Evolutionary conservation across 2,888 invertebrate genomes (phyloP), one percentile per base, ranked within the genome.

Genomic region (Drosophila koepferae): DNA sequence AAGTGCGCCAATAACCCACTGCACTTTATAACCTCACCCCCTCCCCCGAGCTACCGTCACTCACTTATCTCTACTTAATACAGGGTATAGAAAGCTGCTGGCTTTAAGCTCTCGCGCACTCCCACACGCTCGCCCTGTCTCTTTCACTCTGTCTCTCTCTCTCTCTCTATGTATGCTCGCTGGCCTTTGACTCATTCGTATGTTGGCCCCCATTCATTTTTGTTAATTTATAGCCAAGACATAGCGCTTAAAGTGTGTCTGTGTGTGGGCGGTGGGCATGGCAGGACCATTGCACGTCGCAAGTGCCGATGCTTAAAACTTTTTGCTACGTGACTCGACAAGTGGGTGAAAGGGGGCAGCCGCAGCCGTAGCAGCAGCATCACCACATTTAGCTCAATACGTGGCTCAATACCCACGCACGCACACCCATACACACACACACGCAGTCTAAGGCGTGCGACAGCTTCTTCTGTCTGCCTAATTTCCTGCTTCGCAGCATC

Each of bases 221-320:
- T 87, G 86, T 87, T 86, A 90, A 86, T 86, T 86, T 86, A 86
- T 86, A 61, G 91, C 86, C 85, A 78, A 81, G 78, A 72, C 67
- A 28, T 28, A 41, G 72, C 61, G 43, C 49, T 61, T 44, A 28
- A 28, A 34, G 9, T 20, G 23, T 31, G 41, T 8, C 3, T 0
- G 18, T 28, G 10, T 5, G 43, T 5, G 18, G 2, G 44, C 5
- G 12, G 5, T 2, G 10, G 23, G 20, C 44, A 54, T 40, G 69
- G 67, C 46, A 80, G 63, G 72, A 77, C 65, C 65, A 65, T 77
- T 81, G 83, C 83, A 83, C 81, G 83, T 90, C 85, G 89, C 87
- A 89, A 90, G 86, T 90, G 87, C 72, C 90, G 75, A 86, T 86
- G 82, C 86, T 86, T 86, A 86, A 90, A 90, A 86, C 90, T 90